Percentiles rank a stretch among this genome's conserved stretches.
phyloP scores from a whole-genome alignment of 2,113 vertebrate species.

The Dolichallabes microphthalmus region DNA sequence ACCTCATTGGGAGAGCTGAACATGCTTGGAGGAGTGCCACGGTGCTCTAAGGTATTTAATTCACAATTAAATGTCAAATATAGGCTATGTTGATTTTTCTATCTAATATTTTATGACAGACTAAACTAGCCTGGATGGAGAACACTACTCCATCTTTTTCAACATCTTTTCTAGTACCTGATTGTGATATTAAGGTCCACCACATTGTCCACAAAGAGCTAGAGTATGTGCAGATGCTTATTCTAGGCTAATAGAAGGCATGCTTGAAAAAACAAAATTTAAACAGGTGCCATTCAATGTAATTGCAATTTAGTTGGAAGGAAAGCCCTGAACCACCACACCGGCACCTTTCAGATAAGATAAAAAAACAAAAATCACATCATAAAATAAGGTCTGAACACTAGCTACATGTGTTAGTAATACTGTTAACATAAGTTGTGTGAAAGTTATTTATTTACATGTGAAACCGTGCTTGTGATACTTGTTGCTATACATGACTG shows the following conservation, averaged over 20 bases:
- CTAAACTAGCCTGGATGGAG: background rate
- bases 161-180: background rate
- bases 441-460: background rate
- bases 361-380: background rate
- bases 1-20: background rate
- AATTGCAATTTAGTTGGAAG: background rate
- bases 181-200: background rate
- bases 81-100: background rate
- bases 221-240: background rate
- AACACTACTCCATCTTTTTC: too few relatives aligned
- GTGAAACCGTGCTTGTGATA: background rate
- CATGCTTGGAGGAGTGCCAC: background rate
- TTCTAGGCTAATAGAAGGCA: background rate
- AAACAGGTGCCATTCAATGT: background rate
- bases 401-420: too few relatives aligned
- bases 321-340: background rate
- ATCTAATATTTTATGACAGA: background rate
- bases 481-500: background rate
- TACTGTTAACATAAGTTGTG: background rate
- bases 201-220: background rate
- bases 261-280: background rate
- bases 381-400: background rate
- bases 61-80: background rate
- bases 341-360: too few relatives aligned
- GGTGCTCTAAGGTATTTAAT: background rate